Conservation (phyloP, 2,113 vertebrate genomes). For the Nesoenas mayeri region DNA sequence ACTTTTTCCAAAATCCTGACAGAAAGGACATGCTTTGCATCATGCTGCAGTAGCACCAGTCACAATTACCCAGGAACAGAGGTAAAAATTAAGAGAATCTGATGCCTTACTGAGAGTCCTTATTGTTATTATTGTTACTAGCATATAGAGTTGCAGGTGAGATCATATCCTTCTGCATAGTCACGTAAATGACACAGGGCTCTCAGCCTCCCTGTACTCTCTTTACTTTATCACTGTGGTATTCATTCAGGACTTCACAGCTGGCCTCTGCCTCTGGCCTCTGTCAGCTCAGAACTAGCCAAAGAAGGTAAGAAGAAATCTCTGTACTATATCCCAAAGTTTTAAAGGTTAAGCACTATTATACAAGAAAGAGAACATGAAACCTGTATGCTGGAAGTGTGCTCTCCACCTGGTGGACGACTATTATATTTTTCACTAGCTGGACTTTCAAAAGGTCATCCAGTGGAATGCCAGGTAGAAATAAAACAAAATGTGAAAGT, state of each 20-base stretch:
- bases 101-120: not conserved
- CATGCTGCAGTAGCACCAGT: not conserved
- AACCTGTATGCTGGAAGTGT: not conserved
- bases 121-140: not conserved
- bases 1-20: not conserved
- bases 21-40: not conserved
- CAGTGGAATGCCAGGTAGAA: not conserved
- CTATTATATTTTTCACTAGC: not conserved
- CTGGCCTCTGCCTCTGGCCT: not conserved
- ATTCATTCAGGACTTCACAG: not conserved
- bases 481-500: not conserved
- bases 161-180: not conserved
- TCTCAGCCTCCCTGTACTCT: not conserved
- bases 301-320: not conserved
- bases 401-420: not conserved
- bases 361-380: not conserved
- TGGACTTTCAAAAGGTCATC: not conserved
- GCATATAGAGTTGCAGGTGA: not conserved
- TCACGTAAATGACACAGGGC: not conserved
- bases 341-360: slow-evolving; percentile 8
- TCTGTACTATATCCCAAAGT: not conserved
- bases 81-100: not conserved
- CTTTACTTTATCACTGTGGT: not conserved
- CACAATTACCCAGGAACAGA: not conserved
- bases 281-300: not conserved